Percentiles rank a stretch among this genome's conserved stretches.
phyloP scores from a whole-genome alignment of 2,113 vertebrate genomes.

The Mirounga angustirostris region DNA sequence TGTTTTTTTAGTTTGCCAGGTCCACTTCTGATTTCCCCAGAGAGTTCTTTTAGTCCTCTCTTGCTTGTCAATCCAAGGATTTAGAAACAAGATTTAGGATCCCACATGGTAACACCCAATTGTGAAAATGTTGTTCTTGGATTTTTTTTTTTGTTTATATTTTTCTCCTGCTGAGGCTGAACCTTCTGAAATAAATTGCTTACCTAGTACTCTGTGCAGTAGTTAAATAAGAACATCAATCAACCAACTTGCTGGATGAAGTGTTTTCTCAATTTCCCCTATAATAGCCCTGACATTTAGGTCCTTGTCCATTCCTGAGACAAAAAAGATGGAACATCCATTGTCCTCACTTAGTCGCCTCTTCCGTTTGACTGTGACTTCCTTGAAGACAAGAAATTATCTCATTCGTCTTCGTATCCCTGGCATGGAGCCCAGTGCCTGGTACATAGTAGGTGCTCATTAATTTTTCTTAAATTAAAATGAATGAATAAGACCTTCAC shows the following conservation, averaged over 20 bases:
- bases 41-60: neutral
- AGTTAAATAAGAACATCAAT: slow-evolving; percentile 72
- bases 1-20: neutral
- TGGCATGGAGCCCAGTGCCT: slow-evolving; percentile 44
- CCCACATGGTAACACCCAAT: slow-evolving; percentile 18
- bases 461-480: slow-evolving; percentile 79
- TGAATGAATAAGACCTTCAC: slow-evolving; percentile 72
- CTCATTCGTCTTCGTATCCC: slow-evolving; percentile 75
- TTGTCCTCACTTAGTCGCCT: slow-evolving; percentile 57
- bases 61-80: neutral
- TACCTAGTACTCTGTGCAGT: slow-evolving; percentile 5
- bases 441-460: slow-evolving; percentile 74
- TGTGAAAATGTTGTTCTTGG: slow-evolving; percentile 58
- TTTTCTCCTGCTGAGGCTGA: slow-evolving; percentile 55
- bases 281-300: slow-evolving; percentile 47
- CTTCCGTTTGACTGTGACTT: slow-evolving; percentile 68
- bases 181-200: slow-evolving; percentile 67
- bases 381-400: slow-evolving; percentile 77
- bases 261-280: slow-evolving; percentile 55
- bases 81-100: slow-evolving; percentile 46
- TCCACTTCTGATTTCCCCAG: slow-evolving; percentile 16
- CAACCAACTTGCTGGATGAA: slow-evolving; percentile 64
- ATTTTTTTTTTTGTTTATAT: slow-evolving; percentile 49
- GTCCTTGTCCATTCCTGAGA: slow-evolving; percentile 23
- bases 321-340: slow-evolving; percentile 46